A percentile compares a stretch with the other conserved stretches of the same genome.
phyloP scores from a whole-genome alignment of 2,888 invertebrate genomes.

The Cantharis rustica region DNA sequence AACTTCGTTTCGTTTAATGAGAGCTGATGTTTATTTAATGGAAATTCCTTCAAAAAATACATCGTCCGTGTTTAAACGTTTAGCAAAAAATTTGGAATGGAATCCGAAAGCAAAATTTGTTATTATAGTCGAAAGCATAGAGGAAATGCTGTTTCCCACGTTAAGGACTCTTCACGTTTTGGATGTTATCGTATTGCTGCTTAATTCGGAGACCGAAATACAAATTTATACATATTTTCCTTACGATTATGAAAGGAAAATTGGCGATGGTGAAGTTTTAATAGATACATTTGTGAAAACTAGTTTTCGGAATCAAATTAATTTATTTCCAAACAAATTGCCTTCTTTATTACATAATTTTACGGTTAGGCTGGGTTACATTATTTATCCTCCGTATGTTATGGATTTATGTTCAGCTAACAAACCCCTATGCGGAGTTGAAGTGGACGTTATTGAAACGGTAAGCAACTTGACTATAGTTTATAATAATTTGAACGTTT shows the following conservation, averaged over 20 bases:
- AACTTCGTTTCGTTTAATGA: not conserved
- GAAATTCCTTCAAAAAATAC: not conserved
- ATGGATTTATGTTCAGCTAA: not conserved
- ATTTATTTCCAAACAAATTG: constrained; percentile 13
- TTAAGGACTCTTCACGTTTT: not conserved
- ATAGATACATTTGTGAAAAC: not conserved
- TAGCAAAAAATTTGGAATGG: constrained; percentile 3
- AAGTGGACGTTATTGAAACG: not conserved
- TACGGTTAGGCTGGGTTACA: not conserved
- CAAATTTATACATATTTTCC: not conserved
- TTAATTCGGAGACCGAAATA: not conserved
- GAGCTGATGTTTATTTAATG: constrained; percentile 2
- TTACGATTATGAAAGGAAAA: not conserved
- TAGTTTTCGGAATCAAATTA: not conserved
- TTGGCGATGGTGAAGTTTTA: not conserved
- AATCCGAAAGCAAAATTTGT: constrained; percentile 22
- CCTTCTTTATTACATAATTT: not conserved
- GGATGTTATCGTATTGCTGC: not conserved
- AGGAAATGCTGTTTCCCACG: not conserved
- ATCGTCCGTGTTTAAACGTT: not conserved
- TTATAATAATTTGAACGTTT: not conserved
- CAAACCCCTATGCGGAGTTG: not conserved
- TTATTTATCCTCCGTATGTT: constrained; percentile 6
- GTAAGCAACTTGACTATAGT: not conserved
- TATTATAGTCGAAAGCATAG: not conserved